Percentiles rank a stretch among this genome's conserved stretches.
Evolutionary conservation across 2,113 vertebrate genomes (phyloP).

Genomic region (Anthoscopus minutus): DNA sequence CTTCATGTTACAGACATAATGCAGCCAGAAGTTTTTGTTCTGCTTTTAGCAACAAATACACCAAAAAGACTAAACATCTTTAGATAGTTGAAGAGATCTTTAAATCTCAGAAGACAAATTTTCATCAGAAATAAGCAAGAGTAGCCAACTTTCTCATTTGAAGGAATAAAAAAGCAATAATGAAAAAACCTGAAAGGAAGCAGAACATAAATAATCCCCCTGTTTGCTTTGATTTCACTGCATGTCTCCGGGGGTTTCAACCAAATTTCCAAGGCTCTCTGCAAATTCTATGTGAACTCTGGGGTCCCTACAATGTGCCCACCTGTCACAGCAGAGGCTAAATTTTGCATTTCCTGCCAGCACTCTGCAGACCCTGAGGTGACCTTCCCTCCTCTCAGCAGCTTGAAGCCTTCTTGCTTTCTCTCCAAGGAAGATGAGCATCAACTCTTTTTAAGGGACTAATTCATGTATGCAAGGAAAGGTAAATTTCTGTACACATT

Average conservation of each 20-base stretch:
- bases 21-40: not conserved
- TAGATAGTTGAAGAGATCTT: not conserved
- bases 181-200: not conserved
- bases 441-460: not conserved
- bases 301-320: not conserved
- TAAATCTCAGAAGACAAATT: not conserved
- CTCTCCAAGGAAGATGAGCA: not conserved
- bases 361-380: fast-evolving
- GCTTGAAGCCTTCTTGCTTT: not conserved
- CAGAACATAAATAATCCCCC: not conserved
- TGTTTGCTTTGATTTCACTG: not conserved
- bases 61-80: not conserved
- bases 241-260: not conserved
- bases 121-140: not conserved
- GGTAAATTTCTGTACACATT: not conserved
- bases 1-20: not conserved
- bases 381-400: not conserved
- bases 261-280: not conserved
- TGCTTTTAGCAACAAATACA: not conserved
- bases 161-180: not conserved
- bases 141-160: not conserved
- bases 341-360: not conserved
- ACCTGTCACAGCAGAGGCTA: not conserved
- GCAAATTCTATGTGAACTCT: not conserved
- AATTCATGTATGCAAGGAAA: not conserved